phyloP scores from a whole-genome alignment of 2,797 vertebrate species.

The Malurus splendens region DNA sequence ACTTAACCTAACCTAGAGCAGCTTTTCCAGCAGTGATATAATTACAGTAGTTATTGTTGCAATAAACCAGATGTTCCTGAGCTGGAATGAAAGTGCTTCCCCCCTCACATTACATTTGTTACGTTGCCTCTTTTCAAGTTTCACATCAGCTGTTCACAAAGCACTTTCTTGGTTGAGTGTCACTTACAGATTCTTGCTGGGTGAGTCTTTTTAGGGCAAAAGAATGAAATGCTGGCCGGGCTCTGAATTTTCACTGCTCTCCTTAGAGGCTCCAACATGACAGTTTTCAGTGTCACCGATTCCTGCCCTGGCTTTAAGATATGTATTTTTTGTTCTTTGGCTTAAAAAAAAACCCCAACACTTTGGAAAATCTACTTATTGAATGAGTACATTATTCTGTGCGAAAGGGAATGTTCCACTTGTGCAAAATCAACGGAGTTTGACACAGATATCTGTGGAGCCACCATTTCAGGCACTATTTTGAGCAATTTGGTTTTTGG shows the following conservation, averaged over 20 bases:
- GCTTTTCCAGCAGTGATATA: constrained; percentile 63
- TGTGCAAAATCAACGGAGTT: neutral
- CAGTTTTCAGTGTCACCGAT: constrained; percentile 8
- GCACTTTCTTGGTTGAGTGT: constrained; percentile 30
- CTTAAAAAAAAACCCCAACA: neutral
- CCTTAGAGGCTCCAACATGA: neutral
- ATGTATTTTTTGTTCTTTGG: neutral
- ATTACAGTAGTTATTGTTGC: constrained; percentile 68
- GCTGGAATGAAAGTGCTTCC: constrained; percentile 47
- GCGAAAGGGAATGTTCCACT: neutral
- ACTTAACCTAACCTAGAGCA: constrained; percentile 59
- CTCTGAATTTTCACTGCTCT: neutral
- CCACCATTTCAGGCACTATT: neutral
- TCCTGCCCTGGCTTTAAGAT: neutral
- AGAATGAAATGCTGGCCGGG: neutral
- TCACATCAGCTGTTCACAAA: constrained; percentile 65
- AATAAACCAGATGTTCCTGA: constrained; percentile 69
- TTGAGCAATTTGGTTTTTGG: neutral
- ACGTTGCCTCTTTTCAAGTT: constrained; percentile 57
- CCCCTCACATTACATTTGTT: constrained; percentile 32
- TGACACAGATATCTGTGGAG: neutral
- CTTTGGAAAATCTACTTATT: neutral
- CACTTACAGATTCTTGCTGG: constrained; percentile 51
- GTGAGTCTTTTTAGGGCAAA: neutral
- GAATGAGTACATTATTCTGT: constrained; percentile 4